Evolutionary conservation across 2,797 vertebrate species (phyloP), one percentile per base, ranked within the genome.

Genomic region (Pteronotus mesoamericanus): DNA sequence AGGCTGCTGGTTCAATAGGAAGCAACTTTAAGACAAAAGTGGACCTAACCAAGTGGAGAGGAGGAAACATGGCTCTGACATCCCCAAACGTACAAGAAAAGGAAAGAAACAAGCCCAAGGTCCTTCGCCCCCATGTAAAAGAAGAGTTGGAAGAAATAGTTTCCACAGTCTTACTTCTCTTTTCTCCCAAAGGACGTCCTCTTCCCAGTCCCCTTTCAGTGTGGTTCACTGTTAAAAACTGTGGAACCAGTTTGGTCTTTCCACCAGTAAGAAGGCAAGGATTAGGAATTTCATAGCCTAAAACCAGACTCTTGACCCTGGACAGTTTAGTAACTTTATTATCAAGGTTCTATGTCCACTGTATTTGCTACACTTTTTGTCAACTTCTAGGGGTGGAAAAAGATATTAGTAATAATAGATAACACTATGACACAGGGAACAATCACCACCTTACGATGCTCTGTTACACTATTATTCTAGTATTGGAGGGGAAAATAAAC

Each of bases 291-390:
- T n/a, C 21, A 11, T 34, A 44, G 8, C 26, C 39, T 68, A 59
- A 96, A 96, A 66, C 11, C 15, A n/a, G 55, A 32, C 51, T 53
- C 14, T 75, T 7, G 10, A 2, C 29, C 86, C 89, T 83, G 39
- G 44, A 90, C 69, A 94, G 53, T 64, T 48, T 84, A 88, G 32
- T 61, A 10, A 42, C 34, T 78, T 85, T 69, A 87, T 97, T 74
- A 88, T 74, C 77, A 93, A 69, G 14, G 42, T 9, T 83, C 66
- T 46, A 32, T 32, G 29, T 77, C 71, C 53, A 55, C 34, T 42
- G 3, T 53, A 32, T 74, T 75, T 71, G 53, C 48, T 91, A 83
- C 29, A 85, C 10, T 78, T 55, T 77, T 57, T 19, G 10, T 34
- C 57, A 91, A 42, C 5, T 5, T 80, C 55, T 29, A 34, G 22